Percentiles rank a stretch among this genome's conserved stretches.
phyloP scores from a whole-genome alignment of 2,888 invertebrate species.

The Latrodectus hesperus region DNA sequence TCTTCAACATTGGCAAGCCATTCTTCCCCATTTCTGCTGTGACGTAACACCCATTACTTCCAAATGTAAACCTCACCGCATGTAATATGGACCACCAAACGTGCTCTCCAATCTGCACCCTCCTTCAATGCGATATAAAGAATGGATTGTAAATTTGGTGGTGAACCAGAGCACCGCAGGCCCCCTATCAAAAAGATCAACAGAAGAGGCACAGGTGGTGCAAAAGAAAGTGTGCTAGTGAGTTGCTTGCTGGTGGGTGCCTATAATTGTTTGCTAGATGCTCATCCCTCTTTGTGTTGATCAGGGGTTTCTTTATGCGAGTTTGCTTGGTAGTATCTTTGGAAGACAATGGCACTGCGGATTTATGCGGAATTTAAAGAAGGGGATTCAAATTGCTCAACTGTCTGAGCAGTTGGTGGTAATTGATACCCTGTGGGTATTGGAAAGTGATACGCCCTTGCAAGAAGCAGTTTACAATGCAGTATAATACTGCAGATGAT shows the following conservation, averaged over 20 bases:
- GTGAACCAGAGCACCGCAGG: neutral
- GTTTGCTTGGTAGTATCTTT: neutral
- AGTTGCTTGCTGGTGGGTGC: conserved; percentile 1
- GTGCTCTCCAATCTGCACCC: neutral
- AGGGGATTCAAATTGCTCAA: neutral
- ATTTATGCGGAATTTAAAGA: neutral
- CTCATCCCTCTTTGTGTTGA: conserved; percentile 21
- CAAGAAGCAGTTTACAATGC: neutral
- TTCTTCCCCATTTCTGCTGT: neutral
- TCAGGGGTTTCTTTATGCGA: conserved; percentile 33
- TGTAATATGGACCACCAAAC: conserved; percentile 8
- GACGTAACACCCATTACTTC: neutral
- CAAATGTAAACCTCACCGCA: neutral
- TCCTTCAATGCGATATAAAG: neutral
- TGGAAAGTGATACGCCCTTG: conserved; percentile 26
- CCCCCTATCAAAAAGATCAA: conserved; percentile 8
- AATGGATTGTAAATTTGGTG: conserved; percentile 37
- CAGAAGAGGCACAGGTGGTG: conserved; percentile 1
- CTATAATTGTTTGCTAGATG: conserved; percentile 35
- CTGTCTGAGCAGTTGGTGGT: conserved; percentile 28
- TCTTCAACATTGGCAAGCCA: neutral
- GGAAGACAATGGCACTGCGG: neutral
- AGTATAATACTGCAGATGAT: neutral
- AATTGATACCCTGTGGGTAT: conserved; percentile 46
- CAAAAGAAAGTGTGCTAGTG: conserved; percentile 8